Evolutionary conservation across 2,888 invertebrate species (phyloP).

Genomic region (Drosophila infuscata): DNA sequence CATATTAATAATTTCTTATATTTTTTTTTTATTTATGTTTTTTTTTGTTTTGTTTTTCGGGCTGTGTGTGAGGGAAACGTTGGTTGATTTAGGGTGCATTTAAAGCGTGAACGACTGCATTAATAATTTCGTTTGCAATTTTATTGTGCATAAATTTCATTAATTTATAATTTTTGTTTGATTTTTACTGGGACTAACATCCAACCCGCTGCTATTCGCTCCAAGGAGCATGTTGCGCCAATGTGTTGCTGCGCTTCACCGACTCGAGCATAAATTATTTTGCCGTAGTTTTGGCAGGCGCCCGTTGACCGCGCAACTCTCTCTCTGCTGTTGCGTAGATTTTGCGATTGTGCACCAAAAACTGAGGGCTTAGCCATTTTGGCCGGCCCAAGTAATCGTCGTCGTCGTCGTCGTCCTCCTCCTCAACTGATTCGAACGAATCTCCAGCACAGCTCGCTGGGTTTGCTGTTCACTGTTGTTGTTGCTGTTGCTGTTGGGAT

Average conservation of each 20-base stretch:
- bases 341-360: slow-evolving; percentile 74
- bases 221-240: slow-evolving; percentile 71
- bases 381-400: slow-evolving; percentile 6
- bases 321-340: slow-evolving; percentile 70
- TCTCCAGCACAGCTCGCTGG: slow-evolving; percentile 24
- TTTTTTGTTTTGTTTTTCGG: not conserved
- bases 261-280: slow-evolving; percentile 83
- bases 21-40: not conserved
- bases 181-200: slow-evolving; percentile 76
- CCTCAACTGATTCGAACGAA: slow-evolving; percentile 13
- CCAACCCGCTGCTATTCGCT: slow-evolving; percentile 70
- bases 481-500: slow-evolving; percentile 13
- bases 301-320: slow-evolving; percentile 69
- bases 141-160: slow-evolving; percentile 86
- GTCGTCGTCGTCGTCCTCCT: slow-evolving; percentile 3
- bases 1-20: slow-evolving; percentile 59
- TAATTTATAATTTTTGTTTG: slow-evolving; percentile 86
- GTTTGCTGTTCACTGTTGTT: slow-evolving; percentile 4
- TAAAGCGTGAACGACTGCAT: slow-evolving; percentile 86
- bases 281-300: slow-evolving; percentile 82
- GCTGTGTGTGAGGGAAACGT: slow-evolving; percentile 55
- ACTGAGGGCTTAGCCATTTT: slow-evolving; percentile 80
- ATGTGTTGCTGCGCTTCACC: slow-evolving; percentile 71
- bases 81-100: slow-evolving; percentile 85
- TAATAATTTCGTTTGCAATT: slow-evolving; percentile 85